Evolutionary conservation across 1,140 invertebrate genomes (phyloP).

Genomic region (Steinernema khuongi): DNA sequence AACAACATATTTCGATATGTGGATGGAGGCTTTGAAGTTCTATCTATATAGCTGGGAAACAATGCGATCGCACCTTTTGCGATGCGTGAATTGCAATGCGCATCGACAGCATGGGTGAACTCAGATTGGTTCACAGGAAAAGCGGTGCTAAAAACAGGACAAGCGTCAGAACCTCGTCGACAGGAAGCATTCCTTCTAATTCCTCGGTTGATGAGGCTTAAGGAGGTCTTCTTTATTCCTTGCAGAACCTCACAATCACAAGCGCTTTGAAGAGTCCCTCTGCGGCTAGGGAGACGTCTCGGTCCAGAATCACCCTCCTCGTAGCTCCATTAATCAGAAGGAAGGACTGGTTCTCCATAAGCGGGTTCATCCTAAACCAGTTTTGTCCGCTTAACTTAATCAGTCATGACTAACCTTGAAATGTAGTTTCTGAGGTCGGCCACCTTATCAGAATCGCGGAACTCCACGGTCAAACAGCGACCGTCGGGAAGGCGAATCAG

Average conservation of each 20-base stretch:
- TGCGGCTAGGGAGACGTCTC: background rate
- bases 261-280: background rate
- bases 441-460: background rate
- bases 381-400: background rate
- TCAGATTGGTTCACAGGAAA: too few relatives aligned
- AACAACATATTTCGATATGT: too few relatives aligned
- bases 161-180: too few relatives aligned
- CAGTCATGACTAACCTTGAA: background rate
- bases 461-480: background rate
- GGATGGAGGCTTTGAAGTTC: too few relatives aligned
- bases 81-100: too few relatives aligned
- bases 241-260: background rate
- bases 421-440: background rate
- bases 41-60: too few relatives aligned
- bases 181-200: too few relatives aligned
- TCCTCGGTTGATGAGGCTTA: too few relatives aligned
- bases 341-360: background rate
- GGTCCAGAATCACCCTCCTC: background rate
- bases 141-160: too few relatives aligned
- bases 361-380: background rate
- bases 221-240: too few relatives aligned
- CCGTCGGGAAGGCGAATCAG: background rate
- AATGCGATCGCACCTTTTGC: too few relatives aligned
- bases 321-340: background rate
- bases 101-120: too few relatives aligned